phyloP scores from a whole-genome alignment of 2,113 vertebrate genomes.

The Gymnobelideus leadbeateri region DNA sequence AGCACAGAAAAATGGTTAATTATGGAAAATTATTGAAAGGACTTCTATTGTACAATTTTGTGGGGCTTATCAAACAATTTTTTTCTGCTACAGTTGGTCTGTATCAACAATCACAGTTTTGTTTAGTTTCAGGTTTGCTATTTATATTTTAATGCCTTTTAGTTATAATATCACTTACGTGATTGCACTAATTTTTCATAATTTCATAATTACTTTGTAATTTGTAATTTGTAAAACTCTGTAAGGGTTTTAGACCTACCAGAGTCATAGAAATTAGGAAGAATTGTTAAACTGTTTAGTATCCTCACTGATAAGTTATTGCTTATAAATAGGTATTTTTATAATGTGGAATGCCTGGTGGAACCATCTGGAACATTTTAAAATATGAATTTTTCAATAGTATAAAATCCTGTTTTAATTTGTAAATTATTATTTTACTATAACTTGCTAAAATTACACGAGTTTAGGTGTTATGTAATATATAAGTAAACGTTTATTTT shows the following conservation, averaged over 20 bases:
- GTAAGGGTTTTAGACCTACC: constrained; percentile 54
- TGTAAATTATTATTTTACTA: constrained; percentile 10
- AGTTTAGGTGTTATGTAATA: constrained; percentile 57
- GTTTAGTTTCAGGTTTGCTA: constrained; percentile 24
- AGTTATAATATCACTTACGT: not conserved
- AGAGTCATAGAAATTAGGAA: constrained; percentile 44
- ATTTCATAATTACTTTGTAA: too few species aligned
- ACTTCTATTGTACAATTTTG: not conserved
- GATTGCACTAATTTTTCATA: constrained; percentile 17
- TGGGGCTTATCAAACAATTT: constrained; percentile 43
- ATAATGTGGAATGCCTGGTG: constrained; percentile 18
- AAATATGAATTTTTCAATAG: too few species aligned
- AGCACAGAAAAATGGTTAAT: constrained; percentile 15
- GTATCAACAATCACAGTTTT: constrained; percentile 27
- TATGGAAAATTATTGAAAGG: constrained; percentile 46
- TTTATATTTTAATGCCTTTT: constrained; percentile 45
- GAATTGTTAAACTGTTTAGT: constrained; percentile 32
- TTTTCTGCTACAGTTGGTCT: not conserved
- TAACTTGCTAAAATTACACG: constrained; percentile 44
- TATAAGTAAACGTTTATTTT: constrained; percentile 63
- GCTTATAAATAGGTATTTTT: constrained; percentile 47
- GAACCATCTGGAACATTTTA: not conserved
- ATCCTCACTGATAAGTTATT: constrained; percentile 56
- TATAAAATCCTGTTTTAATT: not conserved
- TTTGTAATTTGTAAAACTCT: constrained; percentile 28